Conservation (phyloP, 92 coral and sea anemone species). For the Nematostella vectensis region DNA sequence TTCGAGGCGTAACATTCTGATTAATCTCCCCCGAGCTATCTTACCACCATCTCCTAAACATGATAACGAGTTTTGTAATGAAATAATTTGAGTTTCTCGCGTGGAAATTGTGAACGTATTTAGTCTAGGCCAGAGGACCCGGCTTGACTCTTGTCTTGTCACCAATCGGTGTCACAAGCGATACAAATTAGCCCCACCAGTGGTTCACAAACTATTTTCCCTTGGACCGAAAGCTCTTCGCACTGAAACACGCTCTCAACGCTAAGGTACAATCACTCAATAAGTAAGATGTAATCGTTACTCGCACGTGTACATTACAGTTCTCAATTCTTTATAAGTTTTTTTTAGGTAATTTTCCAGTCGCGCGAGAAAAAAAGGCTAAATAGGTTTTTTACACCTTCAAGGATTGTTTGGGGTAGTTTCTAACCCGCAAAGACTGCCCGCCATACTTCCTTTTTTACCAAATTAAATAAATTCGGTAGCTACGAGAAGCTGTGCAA, state of each 20-base stretch:
- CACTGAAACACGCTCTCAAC: background rate
- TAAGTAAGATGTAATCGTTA: background rate
- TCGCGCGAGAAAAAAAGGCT: conserved; percentile 1
- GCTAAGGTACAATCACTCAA: background rate
- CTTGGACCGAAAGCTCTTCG: no score
- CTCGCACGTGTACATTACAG: conserved; percentile 1
- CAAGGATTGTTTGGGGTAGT: background rate
- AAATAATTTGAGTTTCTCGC: conserved; percentile 41
- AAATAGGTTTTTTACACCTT: background rate
- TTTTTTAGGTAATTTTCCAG: conserved; percentile 1
- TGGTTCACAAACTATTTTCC: no score
- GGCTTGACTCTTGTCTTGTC: background rate
- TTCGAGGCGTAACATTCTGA: conserved; percentile 13
- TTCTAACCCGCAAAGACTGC: no score
- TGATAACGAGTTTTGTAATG: conserved; percentile 62
- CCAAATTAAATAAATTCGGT: conserved; percentile 5
- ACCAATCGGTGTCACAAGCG: no score
- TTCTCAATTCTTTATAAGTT: conserved; percentile 3
- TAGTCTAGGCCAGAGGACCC: conserved; percentile 27
- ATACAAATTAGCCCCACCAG: no score
- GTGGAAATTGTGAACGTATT: conserved; percentile 45
- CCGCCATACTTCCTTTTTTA: background rate
- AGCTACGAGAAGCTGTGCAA: conserved; percentile 11
- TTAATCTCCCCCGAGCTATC: conserved; percentile 44
- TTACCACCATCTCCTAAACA: conserved; percentile 29